These are phyloP conservation scores for Spodoptera litura DNA, from an alignment of 1,140 invertebrate genomes.

Conservation along the genomic window DNA sequence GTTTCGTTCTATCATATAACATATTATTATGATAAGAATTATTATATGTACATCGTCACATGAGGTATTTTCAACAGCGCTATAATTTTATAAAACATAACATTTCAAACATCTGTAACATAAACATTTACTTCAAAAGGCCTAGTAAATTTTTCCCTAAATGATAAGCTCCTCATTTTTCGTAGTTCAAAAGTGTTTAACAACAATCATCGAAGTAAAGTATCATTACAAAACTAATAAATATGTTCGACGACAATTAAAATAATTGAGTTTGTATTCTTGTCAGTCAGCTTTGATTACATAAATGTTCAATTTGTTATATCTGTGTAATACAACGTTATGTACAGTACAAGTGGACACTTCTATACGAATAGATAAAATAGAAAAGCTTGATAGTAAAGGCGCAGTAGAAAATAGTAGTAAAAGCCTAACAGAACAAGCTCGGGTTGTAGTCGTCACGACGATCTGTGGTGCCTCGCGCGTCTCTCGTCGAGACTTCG, in stretches of 20 bases:
- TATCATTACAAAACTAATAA: constrained; percentile 33
- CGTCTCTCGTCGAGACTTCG: background rate
- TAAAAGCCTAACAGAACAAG: constrained; percentile 69
- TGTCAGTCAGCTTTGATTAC: constrained; percentile 34
- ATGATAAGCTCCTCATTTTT: constrained; percentile 81
- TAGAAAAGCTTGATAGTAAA: constrained; percentile 57
- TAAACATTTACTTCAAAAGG: constrained; percentile 65
- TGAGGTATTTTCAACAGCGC: constrained; percentile 77
- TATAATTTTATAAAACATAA: constrained; percentile 71
- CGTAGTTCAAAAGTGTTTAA: constrained; percentile 64
- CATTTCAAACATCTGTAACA: constrained; percentile 65
- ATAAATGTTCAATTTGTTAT: constrained; percentile 31
- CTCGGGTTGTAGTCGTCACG: constrained; percentile 55
- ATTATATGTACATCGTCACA: constrained; percentile 65
- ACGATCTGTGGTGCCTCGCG: background rate
- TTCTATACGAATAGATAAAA: constrained; percentile 47
- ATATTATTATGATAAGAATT: constrained; percentile 61
- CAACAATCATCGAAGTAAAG: constrained; percentile 51
- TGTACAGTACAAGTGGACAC: constrained; percentile 44
- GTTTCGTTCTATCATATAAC: constrained; percentile 61
- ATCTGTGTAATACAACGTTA: constrained; percentile 36
- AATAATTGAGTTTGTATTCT: constrained; percentile 36
- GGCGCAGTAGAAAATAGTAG: constrained; percentile 65
- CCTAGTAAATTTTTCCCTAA: constrained; percentile 75
- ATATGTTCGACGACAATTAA: constrained; percentile 47